Evolutionary conservation across 2,113 vertebrate genomes (phyloP), one percentile per base, ranked within the genome.

Genomic region (Melierax canorus): DNA sequence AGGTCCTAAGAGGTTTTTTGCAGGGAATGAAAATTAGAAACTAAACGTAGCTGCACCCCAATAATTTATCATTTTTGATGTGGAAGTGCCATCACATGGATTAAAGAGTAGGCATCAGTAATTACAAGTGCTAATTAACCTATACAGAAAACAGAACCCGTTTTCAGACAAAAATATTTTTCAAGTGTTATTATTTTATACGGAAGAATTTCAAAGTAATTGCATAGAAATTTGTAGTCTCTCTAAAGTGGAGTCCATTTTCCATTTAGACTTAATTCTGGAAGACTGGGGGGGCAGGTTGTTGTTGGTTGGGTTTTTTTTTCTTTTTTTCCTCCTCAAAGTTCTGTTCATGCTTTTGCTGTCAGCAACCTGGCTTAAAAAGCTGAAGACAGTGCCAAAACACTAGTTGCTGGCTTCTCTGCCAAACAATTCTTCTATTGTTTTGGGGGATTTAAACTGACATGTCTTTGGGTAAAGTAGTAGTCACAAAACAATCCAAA

Each of bases 351-450:
- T 85, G 80, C 20, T 87, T 96, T 87, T 94, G 75, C 74, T 94
- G 80, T 89, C 84, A 91, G 77, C 77, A 92, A 85, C 76, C 91
- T 96, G 95, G 96, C 91, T 92, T 73, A 56, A 48, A 64, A 91
- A 87, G 41, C 43, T 60, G 56, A 94, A 91, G 48, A 38, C 29
- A 45, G 51, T 82, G 92, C 96, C 94, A 96, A 91, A n/a, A 68
- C 29, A 78, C 68, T 79, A 72, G 46, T 1, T 92, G 83, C 73
- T 69, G 91, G 53, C 60, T 78, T 87, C 64, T 85, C 27, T 81
- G 86, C 91, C 80, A 92, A 96, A 89, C 45, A 91, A 79, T 82
- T 97, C 72, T 92, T 86, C 88, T 46, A 75, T 92, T 96, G 94
- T 94, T 94, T 60, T 88, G 81, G 66, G 86, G 45, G 64, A 96